Base-by-base conservation (phyloP, 2,113 vertebrate species). In the Monopterus albus region DNA sequence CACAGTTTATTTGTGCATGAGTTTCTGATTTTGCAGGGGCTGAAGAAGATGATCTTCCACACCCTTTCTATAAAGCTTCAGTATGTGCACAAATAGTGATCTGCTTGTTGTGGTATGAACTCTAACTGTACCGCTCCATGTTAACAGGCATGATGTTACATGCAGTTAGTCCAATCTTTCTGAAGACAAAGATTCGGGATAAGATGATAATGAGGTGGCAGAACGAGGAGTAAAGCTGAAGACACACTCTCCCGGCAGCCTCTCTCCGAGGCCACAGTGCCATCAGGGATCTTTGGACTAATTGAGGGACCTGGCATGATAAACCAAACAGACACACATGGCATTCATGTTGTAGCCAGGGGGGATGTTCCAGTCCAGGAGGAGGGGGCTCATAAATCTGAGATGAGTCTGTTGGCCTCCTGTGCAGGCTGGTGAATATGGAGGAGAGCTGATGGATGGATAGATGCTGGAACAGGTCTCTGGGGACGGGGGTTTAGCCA, bases 251-350 rank as follows among this genome's bases (percentile, higher is more conserved):
- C 36, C 72, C 56, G 31, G 56, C 63, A 75, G 7, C 56, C 14
- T 39, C 13, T 47, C 63, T 55, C 18, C 2, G 14, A 72, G 59
- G 70, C 58, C 35, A 0, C 57, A 2, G 9, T 0, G n/a, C 73
- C 50, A 76, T 76, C 50, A 11, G 56, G 72, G 72, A 38, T 66
- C 53, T 66, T 31, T 74, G 72, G 72, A 52, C 46, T 66, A 20
- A 51, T 52, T 60, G 52, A 39, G 62, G 39, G 49, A 52, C 55
- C 39, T 75, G 72, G 62, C 72, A 67, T 0, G 6, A 29, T 11
- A 4, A 53, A 47, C 23, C 63, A 5, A 67, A 46, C 56, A 61
- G 63, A 61, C 55, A 47, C 46, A 61, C 56, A 36, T 0, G 38
- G 2, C 7, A 12, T 8, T 10, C 8, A 7, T 36, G 61, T 29